Base-by-base conservation (phyloP, 1,140 invertebrate species). In the Heliconius nattereri region DNA sequence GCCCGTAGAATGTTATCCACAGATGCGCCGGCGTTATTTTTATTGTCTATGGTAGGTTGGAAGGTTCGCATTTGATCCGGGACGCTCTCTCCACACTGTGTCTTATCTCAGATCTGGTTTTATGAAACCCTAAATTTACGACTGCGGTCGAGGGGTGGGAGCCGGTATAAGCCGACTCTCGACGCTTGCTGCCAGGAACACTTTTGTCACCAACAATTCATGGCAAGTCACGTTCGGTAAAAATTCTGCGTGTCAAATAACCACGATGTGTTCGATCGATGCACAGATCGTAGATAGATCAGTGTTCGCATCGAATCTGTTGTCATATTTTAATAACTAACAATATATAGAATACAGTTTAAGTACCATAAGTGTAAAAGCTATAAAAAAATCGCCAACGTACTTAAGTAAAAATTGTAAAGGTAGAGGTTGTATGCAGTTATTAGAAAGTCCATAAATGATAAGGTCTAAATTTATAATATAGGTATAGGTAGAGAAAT, bases 41-140 rank as follows among this genome's bases (percentile, higher is more conserved):
- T 93, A 94, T 94, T 94, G 91, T 94, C 90, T 92, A 91, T 88
- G 85, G 83, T 81, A 76, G 85, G 86, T 84, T 89, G 86, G 84
- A 85, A 90, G 88, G 87, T 86, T 90, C 91, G 89, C 91, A 92
- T 94, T 94, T 92, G 93, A 93, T 92, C 91, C 91, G 91, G 89
- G 89, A 87, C 84, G 85, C 89, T 90, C 87, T 88, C 89, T 92
- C 90, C 87, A 87, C 93, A 90, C 92, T 94, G 91, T 93, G 92
- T 94, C 90, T 94, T 94, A 94, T 94, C 92, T 94, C 89, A 85
- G 88, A 94, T 94, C 92, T 92, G 92, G 92, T 94, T 94, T 94
- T 94, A 94, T 94, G 92, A 94, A 94, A 93, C 92, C 92, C 92
- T 93, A 93, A 94, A 94, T 94, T 94, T 94, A 94, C 92, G 92